phyloP scores from a whole-genome alignment of 2,888 invertebrate species.

The Drosophila paucipuncta region DNA sequence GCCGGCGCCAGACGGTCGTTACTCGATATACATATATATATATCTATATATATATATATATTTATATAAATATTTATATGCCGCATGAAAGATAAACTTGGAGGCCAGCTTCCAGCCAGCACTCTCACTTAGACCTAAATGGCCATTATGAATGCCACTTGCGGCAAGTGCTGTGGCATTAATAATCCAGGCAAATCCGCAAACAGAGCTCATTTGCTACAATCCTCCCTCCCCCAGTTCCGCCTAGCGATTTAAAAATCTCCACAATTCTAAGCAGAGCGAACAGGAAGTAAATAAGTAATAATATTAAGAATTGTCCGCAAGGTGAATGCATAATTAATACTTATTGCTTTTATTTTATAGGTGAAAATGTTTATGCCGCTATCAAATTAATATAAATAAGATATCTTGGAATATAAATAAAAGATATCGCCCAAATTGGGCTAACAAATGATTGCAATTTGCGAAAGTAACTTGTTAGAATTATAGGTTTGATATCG shows the following conservation, averaged over 20 bases:
- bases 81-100: constrained; percentile 22
- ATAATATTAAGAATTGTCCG: not conserved
- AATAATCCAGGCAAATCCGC: constrained; percentile 55
- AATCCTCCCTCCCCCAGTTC: constrained; percentile 1
- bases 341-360: not conserved
- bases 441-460: constrained; percentile 57
- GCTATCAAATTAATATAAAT: constrained; percentile 40
- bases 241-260: constrained; percentile 16
- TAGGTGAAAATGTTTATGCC: not conserved
- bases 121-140: constrained; percentile 60
- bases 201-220: constrained; percentile 33
- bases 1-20: constrained; percentile 67
- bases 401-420: constrained; percentile 9
- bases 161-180: constrained; percentile 57
- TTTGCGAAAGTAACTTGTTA: constrained; percentile 45
- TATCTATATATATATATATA: not conserved
- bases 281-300: not conserved
- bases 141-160: constrained; percentile 62
- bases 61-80: constrained; percentile 20
- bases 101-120: constrained; percentile 33
- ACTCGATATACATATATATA: constrained; percentile 17
- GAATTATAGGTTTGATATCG: constrained; percentile 40
- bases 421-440: constrained; percentile 18
- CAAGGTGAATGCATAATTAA: not conserved
- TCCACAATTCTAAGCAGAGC: not conserved